These are phyloP conservation scores for Tetramorium alpestre DNA, from an alignment of 1,140 invertebrate species.

Conservation along the genomic window DNA sequence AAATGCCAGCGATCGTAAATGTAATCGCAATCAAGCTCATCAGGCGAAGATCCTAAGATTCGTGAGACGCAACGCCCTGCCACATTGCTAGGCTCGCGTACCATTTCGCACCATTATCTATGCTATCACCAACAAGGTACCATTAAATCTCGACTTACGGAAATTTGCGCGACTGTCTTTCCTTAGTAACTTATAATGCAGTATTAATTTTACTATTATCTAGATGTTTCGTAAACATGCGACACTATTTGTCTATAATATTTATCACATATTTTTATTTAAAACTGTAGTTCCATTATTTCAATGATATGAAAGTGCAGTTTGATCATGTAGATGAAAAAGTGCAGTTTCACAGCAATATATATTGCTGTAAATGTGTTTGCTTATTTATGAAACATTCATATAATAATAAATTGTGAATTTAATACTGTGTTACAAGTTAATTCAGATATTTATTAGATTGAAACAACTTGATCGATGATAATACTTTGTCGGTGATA, in stretches of 20 bases:
- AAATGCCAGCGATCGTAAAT: constrained; percentile 72
- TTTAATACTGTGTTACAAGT: background rate
- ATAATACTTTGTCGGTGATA: background rate
- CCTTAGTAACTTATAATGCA: background rate
- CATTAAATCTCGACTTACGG: background rate
- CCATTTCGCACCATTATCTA: constrained; percentile 6
- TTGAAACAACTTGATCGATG: background rate
- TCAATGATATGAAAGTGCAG: too few species aligned
- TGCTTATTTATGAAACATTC: background rate
- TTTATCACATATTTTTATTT: background rate
- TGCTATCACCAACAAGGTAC: background rate
- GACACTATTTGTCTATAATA: background rate
- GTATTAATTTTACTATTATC: background rate
- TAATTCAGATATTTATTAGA: background rate
- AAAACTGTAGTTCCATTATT: background rate
- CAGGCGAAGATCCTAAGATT: constrained; percentile 54
- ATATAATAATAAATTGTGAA: background rate
- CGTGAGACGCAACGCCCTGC: constrained; percentile 66
- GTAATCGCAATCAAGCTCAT: constrained; percentile 33
- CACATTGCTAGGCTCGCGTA: constrained; percentile 47
- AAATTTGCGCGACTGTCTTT: background rate
- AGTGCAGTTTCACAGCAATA: background rate
- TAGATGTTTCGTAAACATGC: background rate
- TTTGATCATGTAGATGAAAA: background rate
- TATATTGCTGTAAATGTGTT: background rate